Evolutionary conservation across 2,888 invertebrate species (phyloP).

Genomic region (Pocota personata): DNA sequence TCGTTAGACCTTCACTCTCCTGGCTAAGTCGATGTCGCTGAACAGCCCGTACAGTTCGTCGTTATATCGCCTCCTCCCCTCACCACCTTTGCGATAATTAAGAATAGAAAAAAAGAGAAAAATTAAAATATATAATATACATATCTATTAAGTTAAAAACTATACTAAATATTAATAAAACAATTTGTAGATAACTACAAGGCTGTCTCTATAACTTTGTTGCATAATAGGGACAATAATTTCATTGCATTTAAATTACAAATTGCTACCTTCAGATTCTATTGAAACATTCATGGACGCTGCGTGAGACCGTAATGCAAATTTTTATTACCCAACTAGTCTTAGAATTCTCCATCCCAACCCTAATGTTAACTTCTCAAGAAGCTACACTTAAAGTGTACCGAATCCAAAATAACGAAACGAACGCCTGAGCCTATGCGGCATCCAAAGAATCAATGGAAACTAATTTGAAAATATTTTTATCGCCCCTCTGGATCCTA

Average conservation of each 20-base stretch:
- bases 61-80: too few species aligned
- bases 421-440: neutral
- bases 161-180: too few species aligned
- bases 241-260: conserved; percentile 13
- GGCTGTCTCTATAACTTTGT: neutral
- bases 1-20: too few species aligned
- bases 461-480: conserved; percentile 46
- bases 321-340: conserved; percentile 4
- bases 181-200: too few species aligned
- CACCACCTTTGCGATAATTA: too few species aligned
- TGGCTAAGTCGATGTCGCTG: too few species aligned
- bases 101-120: too few species aligned
- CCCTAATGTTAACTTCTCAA: neutral
- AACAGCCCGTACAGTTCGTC: too few species aligned
- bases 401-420: neutral
- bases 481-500: conserved; percentile 14
- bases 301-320: conserved; percentile 30
- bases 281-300: neutral
- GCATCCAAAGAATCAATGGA: conserved; percentile 29
- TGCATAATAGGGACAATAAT: neutral
- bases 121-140: too few species aligned
- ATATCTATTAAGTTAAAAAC: too few species aligned
- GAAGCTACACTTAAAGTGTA: neutral
- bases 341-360: neutral
- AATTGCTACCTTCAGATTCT: neutral